Evolutionary conservation across 2,113 vertebrate species (phyloP), one percentile per base, ranked within the genome.

Genomic region (Geococcyx californianus): DNA sequence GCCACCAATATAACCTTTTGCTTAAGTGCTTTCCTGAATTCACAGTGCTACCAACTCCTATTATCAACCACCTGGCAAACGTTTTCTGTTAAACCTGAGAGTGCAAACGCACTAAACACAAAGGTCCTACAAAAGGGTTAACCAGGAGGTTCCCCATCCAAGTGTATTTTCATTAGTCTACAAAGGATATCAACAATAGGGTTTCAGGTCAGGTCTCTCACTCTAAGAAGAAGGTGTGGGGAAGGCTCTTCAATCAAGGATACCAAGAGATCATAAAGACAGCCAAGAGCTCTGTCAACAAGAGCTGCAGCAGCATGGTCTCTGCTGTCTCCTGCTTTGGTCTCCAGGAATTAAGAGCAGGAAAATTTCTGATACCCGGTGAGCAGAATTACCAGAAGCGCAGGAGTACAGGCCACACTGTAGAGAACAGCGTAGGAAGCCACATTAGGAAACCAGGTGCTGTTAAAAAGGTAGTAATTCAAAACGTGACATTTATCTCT

Each of bases 1-100:
- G 60, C 72, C 42, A 77, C 59, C 92, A 66, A 93, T 81, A 86
- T 31, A 90, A 59, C 68, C 60, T 75, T 94, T 93, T 93, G 34
- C 67, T 59, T 80, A 92, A 93, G 92, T 86, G 83, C 83, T 67
- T 93, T 59, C 64, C 83, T 84, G 86, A 31, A 13, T 7, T 51
- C 59, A 52, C 0, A 0, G 42, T 33, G 68, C 82, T 36, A 12
- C 79, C 29, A 54, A 15, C 23, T 54, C 24, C 6, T 12, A 40
- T 20, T 36, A 68, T 73, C 75, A 64, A 86, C 90, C 83, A 92
- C 47, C 63, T 24, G 5, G 59, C 23, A 63, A 90, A 60, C 13
- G 9, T 58, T 76, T 24, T n/a, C 77, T 75, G 45, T 17, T 72
- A 68, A 21, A 18, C 66, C n/a, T 14, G 69, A 52, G 44, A 72